Evolutionary conservation across 1,140 invertebrate species (phyloP), one percentile per base, ranked within the genome.

Genomic region (Anadara kagoshimensis): DNA sequence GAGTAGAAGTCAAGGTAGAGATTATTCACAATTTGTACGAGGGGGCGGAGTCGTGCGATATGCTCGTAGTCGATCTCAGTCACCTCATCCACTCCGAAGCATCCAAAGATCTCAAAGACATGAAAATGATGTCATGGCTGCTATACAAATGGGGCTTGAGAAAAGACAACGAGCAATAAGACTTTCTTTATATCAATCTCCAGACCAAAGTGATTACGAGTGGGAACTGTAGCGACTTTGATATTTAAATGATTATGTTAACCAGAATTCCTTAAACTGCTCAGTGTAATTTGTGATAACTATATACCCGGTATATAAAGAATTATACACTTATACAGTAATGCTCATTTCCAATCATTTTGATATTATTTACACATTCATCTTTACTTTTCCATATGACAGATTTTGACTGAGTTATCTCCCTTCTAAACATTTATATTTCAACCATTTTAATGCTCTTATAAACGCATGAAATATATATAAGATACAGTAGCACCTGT

Each of bases 101-200:
- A 62, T 44, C 5, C 66, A 70, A 29, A 56, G 71, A 8, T 59
- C 59, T 64, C 66, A 67, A 53, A 61, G 68, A 36, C 61, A 56
- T 16, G 73, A 75, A 22, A 54, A 51, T 22, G 80, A 79, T 41
- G 66, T 79, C 5, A 70, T 78, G 24, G 62, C 66, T 47, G 80
- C 76, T 0, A 71, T 82, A 22, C 78, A 82, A 71, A 66, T 66
- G 14, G 76, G 80, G 11, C 63, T 82, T 71, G 78, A 82, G 73
- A 78, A 78, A 56, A 45, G 80, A 22, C 78, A 79, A 59, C 61
- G 78, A 20, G 80, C 80, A 0, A 49, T 79, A 0, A 59, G 80
- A 53, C 73, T 79, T 51, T 79, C 80, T 22, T 20, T 80, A 20
- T 79, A 82, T 44, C 75, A 82, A 43, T 61, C 79, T 11, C 70